Evolutionary conservation across 2,797 vertebrate species (phyloP).

Genomic region (Amphiprion clarkii): DNA sequence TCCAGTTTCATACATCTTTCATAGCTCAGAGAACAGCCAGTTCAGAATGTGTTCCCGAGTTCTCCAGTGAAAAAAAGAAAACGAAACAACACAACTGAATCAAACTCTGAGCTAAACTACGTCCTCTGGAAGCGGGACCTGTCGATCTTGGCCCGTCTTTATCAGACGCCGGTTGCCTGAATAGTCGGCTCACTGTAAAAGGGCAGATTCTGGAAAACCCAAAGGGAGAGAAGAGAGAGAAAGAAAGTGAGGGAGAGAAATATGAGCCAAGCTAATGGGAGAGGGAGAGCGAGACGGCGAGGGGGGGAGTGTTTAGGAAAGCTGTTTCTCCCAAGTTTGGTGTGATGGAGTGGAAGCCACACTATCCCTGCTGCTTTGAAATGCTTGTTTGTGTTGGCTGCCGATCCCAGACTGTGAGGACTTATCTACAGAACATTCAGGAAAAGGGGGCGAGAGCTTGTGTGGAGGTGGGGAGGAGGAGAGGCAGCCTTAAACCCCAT

Average conservation of each 20-base stretch:
- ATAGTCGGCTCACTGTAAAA: slow-evolving; percentile 75
- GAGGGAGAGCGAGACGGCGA: slow-evolving; percentile 25
- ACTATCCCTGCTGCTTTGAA: slow-evolving; percentile 78
- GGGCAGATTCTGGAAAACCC: slow-evolving; percentile 75
- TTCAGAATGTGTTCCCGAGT: slow-evolving; percentile 27
- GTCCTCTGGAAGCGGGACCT: slow-evolving; percentile 49
- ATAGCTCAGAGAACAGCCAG: no score
- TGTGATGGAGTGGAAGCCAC: slow-evolving; percentile 83
- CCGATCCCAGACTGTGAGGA: slow-evolving; percentile 68
- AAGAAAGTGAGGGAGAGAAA: slow-evolving; percentile 45
- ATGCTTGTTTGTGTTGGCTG: slow-evolving; percentile 85
- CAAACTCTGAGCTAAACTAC: slow-evolving; percentile 43
- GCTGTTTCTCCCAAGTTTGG: slow-evolving; percentile 90
- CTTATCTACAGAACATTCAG: slow-evolving; percentile 75
- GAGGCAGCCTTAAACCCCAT: slow-evolving; percentile 20
- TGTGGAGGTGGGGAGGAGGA: slow-evolving; percentile 7
- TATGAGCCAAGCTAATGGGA: slow-evolving; percentile 56
- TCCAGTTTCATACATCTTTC: no score
- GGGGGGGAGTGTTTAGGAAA: slow-evolving; percentile 69
- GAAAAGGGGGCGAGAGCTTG: slow-evolving; percentile 39
- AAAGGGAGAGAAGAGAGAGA: slow-evolving; percentile 41
- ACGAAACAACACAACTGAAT: slow-evolving; percentile 4
- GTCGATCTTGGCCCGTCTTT: slow-evolving; percentile 53
- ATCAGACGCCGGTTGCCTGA: slow-evolving; percentile 60
- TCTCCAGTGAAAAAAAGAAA: slow-evolving; percentile 7